A percentile compares a stretch with the other conserved stretches of the same genome.
phyloP scores from a whole-genome alignment of 2,888 invertebrate species.

The Nasonia oneida region DNA sequence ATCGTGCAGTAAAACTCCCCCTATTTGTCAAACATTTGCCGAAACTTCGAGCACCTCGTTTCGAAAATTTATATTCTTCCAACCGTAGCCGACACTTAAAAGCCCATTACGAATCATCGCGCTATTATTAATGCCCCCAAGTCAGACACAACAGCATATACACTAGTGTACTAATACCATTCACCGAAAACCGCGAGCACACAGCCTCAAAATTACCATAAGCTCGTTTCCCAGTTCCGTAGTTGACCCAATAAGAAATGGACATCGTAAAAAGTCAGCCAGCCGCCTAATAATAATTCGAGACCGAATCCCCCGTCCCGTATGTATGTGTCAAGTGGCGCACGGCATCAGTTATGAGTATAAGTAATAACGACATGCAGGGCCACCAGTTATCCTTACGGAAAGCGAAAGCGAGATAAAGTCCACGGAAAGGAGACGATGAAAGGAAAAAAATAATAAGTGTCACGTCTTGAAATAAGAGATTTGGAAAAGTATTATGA shows the following conservation, averaged over 20 bases:
- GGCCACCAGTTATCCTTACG: constrained; percentile 28
- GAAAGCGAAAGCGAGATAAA: constrained; percentile 51
- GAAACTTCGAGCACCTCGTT: neutral
- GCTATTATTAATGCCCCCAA: neutral
- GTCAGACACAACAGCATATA: neutral
- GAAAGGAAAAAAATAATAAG: constrained; percentile 3
- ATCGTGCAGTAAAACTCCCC: neutral
- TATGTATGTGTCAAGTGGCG: neutral
- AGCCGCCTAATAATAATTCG: constrained; percentile 43
- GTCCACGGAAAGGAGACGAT: neutral
- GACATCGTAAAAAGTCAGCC: constrained; percentile 7
- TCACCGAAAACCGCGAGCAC: neutral
- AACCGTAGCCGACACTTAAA: neutral
- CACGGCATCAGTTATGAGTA: neutral
- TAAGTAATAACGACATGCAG: constrained; percentile 48
- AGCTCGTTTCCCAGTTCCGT: constrained; percentile 30
- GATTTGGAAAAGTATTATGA: constrained; percentile 39
- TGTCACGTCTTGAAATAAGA: neutral
- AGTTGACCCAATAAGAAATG: constrained; percentile 40
- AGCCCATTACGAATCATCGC: constrained; percentile 21
- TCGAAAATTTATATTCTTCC: neutral
- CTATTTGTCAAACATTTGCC: constrained; percentile 24
- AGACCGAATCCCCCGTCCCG: neutral
- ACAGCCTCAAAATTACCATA: constrained; percentile 31
- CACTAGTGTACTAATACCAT: neutral